Conservation (phyloP, 1,140 invertebrate species). For the Conus ventricosus region DNA sequence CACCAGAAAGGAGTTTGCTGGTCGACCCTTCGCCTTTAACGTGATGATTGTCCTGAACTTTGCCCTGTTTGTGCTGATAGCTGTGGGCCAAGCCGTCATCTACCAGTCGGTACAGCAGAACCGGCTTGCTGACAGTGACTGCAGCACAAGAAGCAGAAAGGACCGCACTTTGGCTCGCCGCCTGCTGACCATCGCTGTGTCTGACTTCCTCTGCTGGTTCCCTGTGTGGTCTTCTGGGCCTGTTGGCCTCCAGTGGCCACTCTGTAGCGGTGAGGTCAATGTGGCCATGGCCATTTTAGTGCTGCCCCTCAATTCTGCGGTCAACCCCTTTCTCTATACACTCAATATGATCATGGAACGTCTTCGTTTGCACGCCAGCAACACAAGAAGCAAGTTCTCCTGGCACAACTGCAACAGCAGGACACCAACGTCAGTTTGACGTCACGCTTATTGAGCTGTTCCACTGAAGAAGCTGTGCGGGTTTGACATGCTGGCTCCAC, state of each 20-base stretch:
- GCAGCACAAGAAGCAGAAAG: background rate
- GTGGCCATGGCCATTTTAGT: conserved; percentile 51
- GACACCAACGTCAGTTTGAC: too few relatives aligned
- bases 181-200: conserved; percentile 40
- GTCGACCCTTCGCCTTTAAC: conserved; percentile 44
- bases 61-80: conserved; percentile 45
- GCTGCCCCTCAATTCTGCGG: conserved; percentile 52
- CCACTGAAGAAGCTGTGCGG: too few relatives aligned
- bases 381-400: too few relatives aligned
- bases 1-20: conserved; percentile 15
- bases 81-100: conserved; percentile 46
- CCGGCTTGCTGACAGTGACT: background rate
- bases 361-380: background rate
- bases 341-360: conserved; percentile 22
- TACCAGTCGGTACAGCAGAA: conserved; percentile 31
- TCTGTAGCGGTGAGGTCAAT: conserved; percentile 49
- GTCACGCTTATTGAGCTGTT: too few relatives aligned
- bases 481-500: too few relatives aligned
- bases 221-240: conserved; percentile 29
- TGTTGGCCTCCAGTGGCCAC: conserved; percentile 44
- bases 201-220: conserved; percentile 43
- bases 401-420: too few relatives aligned
- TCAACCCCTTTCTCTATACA: conserved; percentile 58
- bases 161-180: conserved; percentile 44
- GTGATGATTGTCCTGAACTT: conserved; percentile 52